Base-by-base conservation (phyloP, 2,113 vertebrate genomes). In the Rhinogobius similis region DNA sequence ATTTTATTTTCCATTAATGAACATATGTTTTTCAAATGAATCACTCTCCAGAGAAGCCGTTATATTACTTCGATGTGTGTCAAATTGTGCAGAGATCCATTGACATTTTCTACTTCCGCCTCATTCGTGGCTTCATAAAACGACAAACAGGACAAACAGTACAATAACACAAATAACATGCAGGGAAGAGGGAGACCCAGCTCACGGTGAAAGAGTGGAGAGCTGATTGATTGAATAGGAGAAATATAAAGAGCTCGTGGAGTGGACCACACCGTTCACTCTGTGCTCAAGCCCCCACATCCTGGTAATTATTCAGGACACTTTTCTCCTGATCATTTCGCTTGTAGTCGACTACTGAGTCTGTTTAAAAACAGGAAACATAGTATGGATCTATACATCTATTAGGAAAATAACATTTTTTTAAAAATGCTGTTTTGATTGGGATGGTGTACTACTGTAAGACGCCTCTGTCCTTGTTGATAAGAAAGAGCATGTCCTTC, bases 251-350 rank as follows among this genome's bases (percentile, higher is more conserved):
- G 79, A 82, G 75, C 68, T 50, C 62, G 46, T 68, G 76, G 73
- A 62, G 79, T 38, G 70, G 71, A 78, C 76, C 56, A 69, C 75
- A 86, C 64, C 62, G 72, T 73, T 63, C 76, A 52, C 67, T 52
- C 73, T 21, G 24, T 81, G 73, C 73, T 75, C 61, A 73, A 63
- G 68, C 66, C 81, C 73, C 78, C 75, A 77, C 82, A 70, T 83
- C 79, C 82, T 77, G 84, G 74, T 78, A 63, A 82, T 89, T 74
- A 82, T 85, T 86, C 0, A 2, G 81, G 65, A 70, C 78, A 70
- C 78, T 81, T 84, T n/a, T 69, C 73, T 67, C 66, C 72, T 29
- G 78, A 39, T n/a, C 5, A 55, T 52, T 67, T 72, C 26, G 20
- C 79, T 68, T 53, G 12, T 75, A 26, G 52, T 63, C 43, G 14